Base-by-base conservation (phyloP, 2,888 invertebrate species). In the Phymatocera aterrima region DNA sequence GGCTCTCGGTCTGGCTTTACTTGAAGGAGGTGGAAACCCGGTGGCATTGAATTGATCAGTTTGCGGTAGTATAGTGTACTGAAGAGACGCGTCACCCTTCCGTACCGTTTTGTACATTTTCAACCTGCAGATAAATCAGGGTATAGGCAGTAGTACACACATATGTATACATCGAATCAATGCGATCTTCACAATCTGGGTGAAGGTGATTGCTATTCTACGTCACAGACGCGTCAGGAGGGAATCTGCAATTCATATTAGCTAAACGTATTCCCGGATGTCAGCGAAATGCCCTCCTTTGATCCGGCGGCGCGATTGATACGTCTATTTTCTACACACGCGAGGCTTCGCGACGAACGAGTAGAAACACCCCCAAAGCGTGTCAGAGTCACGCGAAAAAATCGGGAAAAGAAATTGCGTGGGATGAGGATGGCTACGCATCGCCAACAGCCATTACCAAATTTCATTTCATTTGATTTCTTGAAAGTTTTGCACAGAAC, bases 91-190 rank as follows among this genome's bases (percentile, higher is more conserved):
- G 89, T 95, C 95, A 81, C 95, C 95, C 89, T 95, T 95, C 82
- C 94, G 92, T 88, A 95, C 95, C 84, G 95, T 95, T 91, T 95
- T 95, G 91, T 95, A 95, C 95, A 95, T 95, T 86, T 87, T 91
- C 43, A 4, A 46, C 72, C 43, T 48, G 61, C n/a, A 37, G 61
- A 64, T n/a, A 64, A 64, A 37, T 64, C n/a, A 43, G 6, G 12
- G 43, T 43, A 12, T 43, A 10, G 43, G 43, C 43, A 43, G 6
- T 28, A 57, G 28, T 57, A 28, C 28, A 8, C 40, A 8, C 8
- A 40, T 40, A 40, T 40, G 40, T 5, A 40, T 40, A 40, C 8
- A 57, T 57, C 12, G 57, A 28, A 57, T 57, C 15, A 28, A 57
- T 57, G 57, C n/a, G 15, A 10, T 28, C 57, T 28, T 5, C 8